A percentile compares a stretch with the other conserved stretches of the same genome.
Evolutionary conservation across 2,113 vertebrate genomes (phyloP).

Genomic region (Hystrix cristata): DNA sequence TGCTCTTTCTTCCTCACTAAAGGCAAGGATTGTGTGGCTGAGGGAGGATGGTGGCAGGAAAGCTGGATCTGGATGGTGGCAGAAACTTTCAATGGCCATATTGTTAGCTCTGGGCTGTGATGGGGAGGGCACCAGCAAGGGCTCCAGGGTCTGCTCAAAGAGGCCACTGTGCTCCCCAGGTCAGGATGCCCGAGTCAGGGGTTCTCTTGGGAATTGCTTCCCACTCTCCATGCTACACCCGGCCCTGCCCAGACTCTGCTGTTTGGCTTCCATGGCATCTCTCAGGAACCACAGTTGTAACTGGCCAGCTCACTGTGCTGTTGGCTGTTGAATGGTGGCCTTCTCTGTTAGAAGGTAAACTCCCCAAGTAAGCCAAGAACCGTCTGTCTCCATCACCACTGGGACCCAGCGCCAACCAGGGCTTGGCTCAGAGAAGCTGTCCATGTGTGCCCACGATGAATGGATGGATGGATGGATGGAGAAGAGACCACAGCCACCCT

Average conservation of each 20-base stretch:
- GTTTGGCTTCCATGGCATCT: background rate
- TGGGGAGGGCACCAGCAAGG: background rate
- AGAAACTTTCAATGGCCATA: constrained; percentile 62
- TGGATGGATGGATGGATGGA: background rate
- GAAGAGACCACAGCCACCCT: background rate
- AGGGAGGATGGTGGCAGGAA: constrained; percentile 34
- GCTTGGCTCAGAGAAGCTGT: background rate
- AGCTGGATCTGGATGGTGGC: background rate
- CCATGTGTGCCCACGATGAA: background rate
- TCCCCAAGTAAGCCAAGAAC: background rate
- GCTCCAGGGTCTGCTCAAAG: constrained; percentile 59
- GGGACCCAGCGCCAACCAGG: background rate
- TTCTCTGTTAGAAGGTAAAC: background rate
- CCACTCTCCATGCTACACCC: background rate
- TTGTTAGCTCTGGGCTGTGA: constrained; percentile 57
- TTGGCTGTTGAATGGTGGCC: background rate
- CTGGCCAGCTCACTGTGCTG: background rate
- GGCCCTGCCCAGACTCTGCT: background rate
- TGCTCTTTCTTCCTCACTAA: constrained; percentile 57
- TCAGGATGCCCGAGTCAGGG: constrained; percentile 48
- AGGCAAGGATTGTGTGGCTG: constrained; percentile 64
- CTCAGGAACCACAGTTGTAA: background rate
- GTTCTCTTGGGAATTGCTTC: background rate
- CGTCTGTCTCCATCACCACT: background rate
- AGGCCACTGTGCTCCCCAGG: constrained; percentile 49